Conservation (phyloP, 2,888 invertebrate species). For the Notocelia uddmanniana region DNA sequence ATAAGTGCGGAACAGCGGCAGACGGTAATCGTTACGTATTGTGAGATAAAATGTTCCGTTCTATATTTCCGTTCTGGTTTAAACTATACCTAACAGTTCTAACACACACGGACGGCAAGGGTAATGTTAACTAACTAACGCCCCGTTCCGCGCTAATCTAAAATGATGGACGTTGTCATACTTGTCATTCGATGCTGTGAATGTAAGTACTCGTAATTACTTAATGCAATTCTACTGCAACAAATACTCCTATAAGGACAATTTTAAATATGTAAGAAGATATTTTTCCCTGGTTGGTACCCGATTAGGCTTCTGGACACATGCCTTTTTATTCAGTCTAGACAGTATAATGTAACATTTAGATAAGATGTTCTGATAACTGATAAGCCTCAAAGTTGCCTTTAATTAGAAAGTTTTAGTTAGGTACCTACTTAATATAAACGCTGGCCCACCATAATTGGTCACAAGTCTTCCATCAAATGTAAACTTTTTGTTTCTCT, state of each 20-base stretch:
- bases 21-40: slow-evolving; percentile 58
- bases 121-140: neutral
- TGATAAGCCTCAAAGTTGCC: slow-evolving; percentile 6
- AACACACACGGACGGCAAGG: neutral
- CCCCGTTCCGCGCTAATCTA: neutral
- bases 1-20: slow-evolving; percentile 75
- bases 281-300: neutral
- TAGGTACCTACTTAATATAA: slow-evolving; percentile 12
- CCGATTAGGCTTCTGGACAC: neutral
- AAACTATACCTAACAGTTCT: slow-evolving; percentile 9
- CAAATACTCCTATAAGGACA: neutral
- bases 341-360: neutral
- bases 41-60: slow-evolving; percentile 33
- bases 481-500: slow-evolving; percentile 23
- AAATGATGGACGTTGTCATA: neutral
- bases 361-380: slow-evolving; percentile 16
- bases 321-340: neutral
- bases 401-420: slow-evolving; percentile 27
- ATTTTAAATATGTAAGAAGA: neutral
- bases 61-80: slow-evolving; percentile 27
- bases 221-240: neutral
- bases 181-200: neutral
- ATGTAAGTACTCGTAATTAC: too few relatives aligned
- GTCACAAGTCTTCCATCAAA: slow-evolving; percentile 23
- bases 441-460: slow-evolving; percentile 20